Evolutionary conservation across 2,797 vertebrate species (phyloP).

Genomic region (Heterohyrax brucei): DNA sequence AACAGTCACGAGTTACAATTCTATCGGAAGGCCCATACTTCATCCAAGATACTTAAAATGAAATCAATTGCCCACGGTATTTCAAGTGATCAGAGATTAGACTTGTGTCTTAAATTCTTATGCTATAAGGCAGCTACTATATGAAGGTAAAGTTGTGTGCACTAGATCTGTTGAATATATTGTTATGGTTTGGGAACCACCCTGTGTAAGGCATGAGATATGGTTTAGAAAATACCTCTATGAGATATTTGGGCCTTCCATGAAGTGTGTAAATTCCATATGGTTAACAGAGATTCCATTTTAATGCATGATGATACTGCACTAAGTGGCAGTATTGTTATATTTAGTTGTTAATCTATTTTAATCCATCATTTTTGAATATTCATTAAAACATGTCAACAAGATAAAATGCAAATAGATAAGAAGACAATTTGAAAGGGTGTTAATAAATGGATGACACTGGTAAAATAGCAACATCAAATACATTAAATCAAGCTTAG

Average conservation of each 20-base stretch:
- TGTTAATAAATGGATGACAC: slow-evolving; percentile 77
- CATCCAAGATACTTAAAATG: slow-evolving; percentile 42
- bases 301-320: slow-evolving; percentile 33
- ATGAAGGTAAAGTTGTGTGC: background rate
- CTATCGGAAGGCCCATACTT: background rate
- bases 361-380: slow-evolving; percentile 79
- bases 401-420: slow-evolving; percentile 82
- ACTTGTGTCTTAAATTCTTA: background rate
- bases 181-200: background rate
- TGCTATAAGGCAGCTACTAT: background rate
- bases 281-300: slow-evolving; percentile 66
- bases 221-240: background rate
- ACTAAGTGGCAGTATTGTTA: slow-evolving; percentile 21
- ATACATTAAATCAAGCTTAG: slow-evolving; percentile 72
- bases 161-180: background rate
- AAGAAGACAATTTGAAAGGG: slow-evolving; percentile 66
- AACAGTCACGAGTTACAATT: background rate
- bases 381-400: slow-evolving; percentile 84
- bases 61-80: background rate
- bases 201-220: background rate
- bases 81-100: background rate
- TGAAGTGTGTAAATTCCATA: background rate
- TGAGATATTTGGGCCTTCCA: background rate
- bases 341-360: slow-evolving; percentile 81
- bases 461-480: slow-evolving; percentile 72